A percentile compares a stretch with the other conserved stretches of the same genome.
These are phyloP conservation scores for Pomacea canaliculata DNA, from an alignment of 2,888 invertebrate genomes.

Conservation along the genomic window DNA sequence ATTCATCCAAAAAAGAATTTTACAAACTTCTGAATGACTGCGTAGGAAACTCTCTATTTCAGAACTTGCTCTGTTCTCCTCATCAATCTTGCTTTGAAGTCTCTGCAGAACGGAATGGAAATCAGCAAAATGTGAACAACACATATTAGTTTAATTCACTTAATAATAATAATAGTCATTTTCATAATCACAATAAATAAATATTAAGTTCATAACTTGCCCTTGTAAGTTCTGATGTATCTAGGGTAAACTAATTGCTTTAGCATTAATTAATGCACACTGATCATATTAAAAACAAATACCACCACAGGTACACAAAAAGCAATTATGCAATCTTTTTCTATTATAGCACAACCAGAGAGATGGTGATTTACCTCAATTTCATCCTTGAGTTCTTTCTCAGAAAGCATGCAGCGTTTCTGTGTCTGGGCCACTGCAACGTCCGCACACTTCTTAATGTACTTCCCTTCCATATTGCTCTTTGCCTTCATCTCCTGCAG, in stretches of 20 bases:
- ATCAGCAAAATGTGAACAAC: too few relatives aligned
- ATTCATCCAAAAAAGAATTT: neutral
- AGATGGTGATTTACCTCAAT: slow-evolving; percentile 50
- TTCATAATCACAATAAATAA: too few relatives aligned
- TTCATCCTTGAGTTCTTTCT: slow-evolving; percentile 61
- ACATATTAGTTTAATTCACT: too few relatives aligned
- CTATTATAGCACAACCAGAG: too few relatives aligned
- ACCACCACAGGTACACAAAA: too few relatives aligned
- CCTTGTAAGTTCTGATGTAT: too few relatives aligned
- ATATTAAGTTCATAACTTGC: too few relatives aligned
- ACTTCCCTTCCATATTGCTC: slow-evolving; percentile 70
- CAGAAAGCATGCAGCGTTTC: slow-evolving; percentile 60
- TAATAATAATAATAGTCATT: too few relatives aligned
- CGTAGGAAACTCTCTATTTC: slow-evolving; percentile 67
- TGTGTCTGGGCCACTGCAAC: slow-evolving; percentile 68
- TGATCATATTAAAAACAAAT: too few relatives aligned
- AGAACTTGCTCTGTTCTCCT: slow-evolving; percentile 67
- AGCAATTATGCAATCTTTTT: too few relatives aligned
- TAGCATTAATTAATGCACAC: too few relatives aligned
- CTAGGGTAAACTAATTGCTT: too few relatives aligned
- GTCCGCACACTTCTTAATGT: slow-evolving; percentile 69
- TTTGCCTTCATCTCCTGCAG: slow-evolving; percentile 61
- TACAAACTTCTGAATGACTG: slow-evolving; percentile 62
- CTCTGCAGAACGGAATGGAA: slow-evolving; percentile 34
- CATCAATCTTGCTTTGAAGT: slow-evolving; percentile 63